phyloP scores from a whole-genome alignment of 2,888 invertebrate genomes.

The Rugalucina vietnamica region DNA sequence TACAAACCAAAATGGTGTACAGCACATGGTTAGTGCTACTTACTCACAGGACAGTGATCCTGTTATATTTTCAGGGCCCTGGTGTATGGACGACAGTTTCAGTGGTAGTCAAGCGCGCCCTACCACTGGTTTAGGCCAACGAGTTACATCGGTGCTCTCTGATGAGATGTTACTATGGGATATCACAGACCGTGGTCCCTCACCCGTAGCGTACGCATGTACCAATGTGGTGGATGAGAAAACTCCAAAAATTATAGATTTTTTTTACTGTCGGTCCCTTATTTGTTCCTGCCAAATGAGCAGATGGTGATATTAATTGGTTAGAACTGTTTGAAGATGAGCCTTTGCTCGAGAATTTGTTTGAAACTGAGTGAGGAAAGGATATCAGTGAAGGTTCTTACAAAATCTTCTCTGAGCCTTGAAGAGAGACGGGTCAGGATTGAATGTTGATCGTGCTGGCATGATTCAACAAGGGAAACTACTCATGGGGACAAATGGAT shows the following conservation, averaged over 20 bases:
- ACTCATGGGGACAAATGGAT: neutral
- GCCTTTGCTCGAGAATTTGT: neutral
- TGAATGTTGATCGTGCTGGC: constrained; percentile 12
- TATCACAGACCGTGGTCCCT: neutral
- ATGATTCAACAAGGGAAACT: constrained; percentile 1
- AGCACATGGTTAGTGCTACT: no score
- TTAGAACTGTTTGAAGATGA: neutral
- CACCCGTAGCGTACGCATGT: neutral
- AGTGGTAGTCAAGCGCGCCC: neutral
- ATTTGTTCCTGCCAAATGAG: neutral
- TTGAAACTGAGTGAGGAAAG: neutral
- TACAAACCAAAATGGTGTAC: no score
- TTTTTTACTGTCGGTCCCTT: neutral
- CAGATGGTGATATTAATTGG: neutral
- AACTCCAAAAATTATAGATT: neutral
- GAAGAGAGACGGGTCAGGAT: neutral
- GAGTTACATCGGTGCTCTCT: neutral
- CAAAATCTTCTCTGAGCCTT: neutral
- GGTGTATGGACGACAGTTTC: neutral
- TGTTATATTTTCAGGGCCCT: neutral
- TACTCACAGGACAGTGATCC: constrained; percentile 4
- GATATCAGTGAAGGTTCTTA: neutral
- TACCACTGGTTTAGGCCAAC: neutral
- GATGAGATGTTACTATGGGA: neutral
- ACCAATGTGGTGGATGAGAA: neutral